A percentile compares a stretch with the other conserved stretches of the same genome.
phyloP scores from a whole-genome alignment of 2,113 vertebrate species.

The Reinhardtius hippoglossoides region DNA sequence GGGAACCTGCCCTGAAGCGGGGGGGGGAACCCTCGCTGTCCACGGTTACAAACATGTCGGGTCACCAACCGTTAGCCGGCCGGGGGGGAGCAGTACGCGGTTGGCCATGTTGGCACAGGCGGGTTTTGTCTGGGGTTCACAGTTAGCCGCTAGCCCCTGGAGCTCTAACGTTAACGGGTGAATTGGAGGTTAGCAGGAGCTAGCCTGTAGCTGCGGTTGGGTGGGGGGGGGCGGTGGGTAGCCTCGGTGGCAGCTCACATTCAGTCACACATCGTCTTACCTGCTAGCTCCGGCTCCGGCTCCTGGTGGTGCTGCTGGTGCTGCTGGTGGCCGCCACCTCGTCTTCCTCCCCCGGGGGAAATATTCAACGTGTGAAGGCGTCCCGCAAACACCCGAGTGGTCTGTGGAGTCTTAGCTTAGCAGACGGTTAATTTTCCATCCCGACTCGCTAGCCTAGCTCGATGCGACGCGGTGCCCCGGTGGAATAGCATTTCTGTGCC shows the following conservation, averaged over 20 bases:
- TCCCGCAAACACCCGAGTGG: neutral
- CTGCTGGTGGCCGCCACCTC: conserved; percentile 48
- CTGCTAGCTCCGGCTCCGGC: conserved; percentile 31
- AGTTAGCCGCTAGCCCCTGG: conserved; percentile 52
- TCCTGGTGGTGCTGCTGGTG: too few relatives aligned
- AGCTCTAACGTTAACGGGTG: conserved; percentile 36
- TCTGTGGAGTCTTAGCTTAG: conserved; percentile 27
- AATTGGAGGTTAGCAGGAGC: conserved; percentile 25
- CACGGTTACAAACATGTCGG: neutral
- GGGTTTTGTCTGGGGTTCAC: conserved; percentile 49
- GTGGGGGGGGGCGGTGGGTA: conserved; percentile 9
- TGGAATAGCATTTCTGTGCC: conserved; percentile 75
- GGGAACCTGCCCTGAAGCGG: neutral
- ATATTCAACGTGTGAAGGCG: conserved; percentile 15
- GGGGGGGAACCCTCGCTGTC: neutral
- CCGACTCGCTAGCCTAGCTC: conserved; percentile 62
- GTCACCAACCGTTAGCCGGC: conserved; percentile 15
- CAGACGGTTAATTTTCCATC: conserved; percentile 39
- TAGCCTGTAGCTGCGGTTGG: conserved; percentile 41
- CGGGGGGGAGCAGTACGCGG: conserved; percentile 10
- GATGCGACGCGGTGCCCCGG: conserved; percentile 60
- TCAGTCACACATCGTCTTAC: conserved; percentile 67
- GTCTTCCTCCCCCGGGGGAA: conserved; percentile 11
- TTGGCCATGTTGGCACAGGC: conserved; percentile 42
- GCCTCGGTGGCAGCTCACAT: conserved; percentile 39